Evolutionary conservation across 2,113 vertebrate species (phyloP), one percentile per base, ranked within the genome.

Genomic region (Callospermophilus lateralis): DNA sequence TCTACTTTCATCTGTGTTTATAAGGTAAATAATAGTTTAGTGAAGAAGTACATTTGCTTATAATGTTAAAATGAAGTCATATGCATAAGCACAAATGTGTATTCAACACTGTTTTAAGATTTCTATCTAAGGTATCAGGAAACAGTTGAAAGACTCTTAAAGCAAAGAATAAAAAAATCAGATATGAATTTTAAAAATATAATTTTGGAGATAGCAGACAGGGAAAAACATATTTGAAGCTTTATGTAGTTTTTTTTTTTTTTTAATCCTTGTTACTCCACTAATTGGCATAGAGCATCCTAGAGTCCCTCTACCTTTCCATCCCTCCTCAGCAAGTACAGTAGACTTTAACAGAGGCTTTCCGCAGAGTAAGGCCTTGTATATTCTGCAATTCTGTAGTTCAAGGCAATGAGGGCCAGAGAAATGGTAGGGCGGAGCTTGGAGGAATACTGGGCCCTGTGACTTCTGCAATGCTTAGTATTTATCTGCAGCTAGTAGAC

Each of bases 181-280:
- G 53, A 90, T 67, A 51, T 84, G 9, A 94, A 94, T 55, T 95
- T 93, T 63, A 89, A 68, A 85, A 95, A 94, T 42, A 65, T 39
- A 96, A 90, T 79, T 34, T 39, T 91, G 61, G 73, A 67, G 30
- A n/a, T 16, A 86, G 11, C 3, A 76, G 20, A 37, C 12, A 70
- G 48, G 48, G 30, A 39, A 8, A 92, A 85, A 86, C 45, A 15
- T 26, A 48, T 28, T 74, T 86, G 17, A 26, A 78, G 30, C 42
- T 58, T 90, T 58, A 95, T 58, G 39, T 34, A 11, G 17, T 42
- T 78, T 45, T 45, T 1, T 45, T 9, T 45, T 8, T 45, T 45
- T 9, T 45, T 45, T 77, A 51, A 55, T 34, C 34, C 24, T 8
- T 79, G 22, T 84, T 58, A 92, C 32, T 79, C 42, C 20, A 32